These are phyloP conservation scores for Clivina fossor DNA, from an alignment of 2,888 invertebrate species.

Conservation along the genomic window DNA sequence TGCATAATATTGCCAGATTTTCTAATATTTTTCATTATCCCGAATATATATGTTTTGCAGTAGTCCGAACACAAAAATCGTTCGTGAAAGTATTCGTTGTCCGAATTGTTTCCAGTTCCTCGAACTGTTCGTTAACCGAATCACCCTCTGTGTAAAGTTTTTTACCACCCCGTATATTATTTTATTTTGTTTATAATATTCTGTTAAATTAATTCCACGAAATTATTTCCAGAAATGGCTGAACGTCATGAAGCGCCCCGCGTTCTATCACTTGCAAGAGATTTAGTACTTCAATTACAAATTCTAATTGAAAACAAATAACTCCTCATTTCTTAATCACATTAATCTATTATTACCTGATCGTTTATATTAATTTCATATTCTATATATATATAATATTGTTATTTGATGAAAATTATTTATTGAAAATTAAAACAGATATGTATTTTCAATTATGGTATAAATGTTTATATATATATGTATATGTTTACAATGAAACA, in stretches of 20 bases:
- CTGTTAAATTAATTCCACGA: not conserved
- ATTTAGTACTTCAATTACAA: conserved; percentile 85
- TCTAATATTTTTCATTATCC: no score
- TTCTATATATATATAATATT: conserved; percentile 25
- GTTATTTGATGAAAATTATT: conserved; percentile 15
- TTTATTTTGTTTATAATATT: no score
- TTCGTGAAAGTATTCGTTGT: no score
- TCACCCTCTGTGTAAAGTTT: no score
- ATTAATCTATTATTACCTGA: conserved; percentile 21
- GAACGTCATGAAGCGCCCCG: conserved; percentile 87
- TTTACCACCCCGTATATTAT: no score
- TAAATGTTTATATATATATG: conserved; percentile 27
- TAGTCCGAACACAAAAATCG: no score
- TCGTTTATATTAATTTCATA: conserved; percentile 21
- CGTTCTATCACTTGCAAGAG: conserved; percentile 80
- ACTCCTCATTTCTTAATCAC: no score
- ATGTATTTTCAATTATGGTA: conserved; percentile 33
- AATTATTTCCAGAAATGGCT: conserved; percentile 96
- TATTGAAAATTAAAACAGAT: conserved; percentile 17
- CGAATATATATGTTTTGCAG: no score
- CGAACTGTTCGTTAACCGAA: no score
- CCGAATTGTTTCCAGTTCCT: no score
- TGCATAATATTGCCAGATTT: no score
- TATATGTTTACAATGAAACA: conserved; percentile 4
- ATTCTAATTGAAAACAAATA: conserved; percentile 90